Conservation (phyloP, 2,888 invertebrate species). For the Parelbella ahira region DNA sequence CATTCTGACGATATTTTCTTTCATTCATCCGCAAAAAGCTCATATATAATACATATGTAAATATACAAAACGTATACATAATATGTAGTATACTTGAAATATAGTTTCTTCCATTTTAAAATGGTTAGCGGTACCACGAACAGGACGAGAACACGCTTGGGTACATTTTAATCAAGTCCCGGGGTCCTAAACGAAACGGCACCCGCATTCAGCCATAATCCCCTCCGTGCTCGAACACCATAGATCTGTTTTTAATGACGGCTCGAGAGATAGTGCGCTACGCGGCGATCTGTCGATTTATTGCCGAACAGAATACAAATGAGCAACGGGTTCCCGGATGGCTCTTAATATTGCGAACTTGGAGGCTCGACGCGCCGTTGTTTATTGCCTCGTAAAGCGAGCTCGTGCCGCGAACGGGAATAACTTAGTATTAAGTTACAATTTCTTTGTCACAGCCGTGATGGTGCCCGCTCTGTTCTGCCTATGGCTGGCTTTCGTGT, state of each 20-base stretch:
- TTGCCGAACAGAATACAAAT: slow-evolving; percentile 58
- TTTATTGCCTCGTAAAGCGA: slow-evolving; percentile 69
- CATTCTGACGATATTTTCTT: too few species aligned
- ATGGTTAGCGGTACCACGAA: too few species aligned
- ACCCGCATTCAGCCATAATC: slow-evolving; percentile 14
- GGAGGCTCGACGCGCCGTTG: slow-evolving; percentile 54
- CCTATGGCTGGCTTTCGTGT: too few species aligned
- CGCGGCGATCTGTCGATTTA: slow-evolving; percentile 58
- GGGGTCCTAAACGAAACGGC: slow-evolving; percentile 6
- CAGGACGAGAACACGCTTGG: too few species aligned
- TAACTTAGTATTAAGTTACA: slow-evolving; percentile 67
- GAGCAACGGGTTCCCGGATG: slow-evolving; percentile 47
- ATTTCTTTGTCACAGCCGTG: slow-evolving; percentile 44
- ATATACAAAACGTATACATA: too few species aligned
- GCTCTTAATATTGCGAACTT: slow-evolving; percentile 62
- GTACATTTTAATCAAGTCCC: neutral
- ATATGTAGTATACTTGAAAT: too few species aligned
- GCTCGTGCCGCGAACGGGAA: slow-evolving; percentile 64
- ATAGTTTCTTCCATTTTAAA: too few species aligned
- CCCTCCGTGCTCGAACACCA: slow-evolving; percentile 30
- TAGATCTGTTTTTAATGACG: slow-evolving; percentile 44
- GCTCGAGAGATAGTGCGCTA: slow-evolving; percentile 33
- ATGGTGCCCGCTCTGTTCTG: too few species aligned
- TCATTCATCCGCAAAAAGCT: too few species aligned
- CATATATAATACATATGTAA: too few species aligned